Base-by-base conservation (phyloP, 2,797 vertebrate genomes). In the Galago senegalensis region DNA sequence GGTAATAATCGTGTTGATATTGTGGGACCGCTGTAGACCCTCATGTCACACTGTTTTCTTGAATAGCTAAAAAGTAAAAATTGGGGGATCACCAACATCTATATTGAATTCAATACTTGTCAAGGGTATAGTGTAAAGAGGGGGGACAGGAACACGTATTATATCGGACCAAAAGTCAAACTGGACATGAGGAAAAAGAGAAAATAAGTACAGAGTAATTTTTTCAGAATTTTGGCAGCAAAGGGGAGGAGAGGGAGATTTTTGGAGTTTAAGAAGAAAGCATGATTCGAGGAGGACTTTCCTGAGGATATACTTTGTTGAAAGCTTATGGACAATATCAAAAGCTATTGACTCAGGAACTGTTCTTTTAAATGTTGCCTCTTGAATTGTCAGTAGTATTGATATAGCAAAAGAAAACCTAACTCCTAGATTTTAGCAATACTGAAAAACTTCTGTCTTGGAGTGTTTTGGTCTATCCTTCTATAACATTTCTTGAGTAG, bases 331-430 rank as follows among this genome's bases (percentile, higher is more conserved):
- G 12, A 14, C 53, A 77, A 43, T 27, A 95, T 43, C 72, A 60
- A 75, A 87, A 92, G 14, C 37, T 95, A 27, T 63, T 87, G 31
- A 85, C 34, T 61, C 79, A 80, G 79, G 65, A 86, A 95, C 87
- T 97, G 82, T 90, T 46, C 60, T 95, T 97, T 97, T 97, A 96
- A 96, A 94, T 96, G 69, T 94, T 95, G 60, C 49, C 75, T 97
- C 67, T 95, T 94, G 67, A 93, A 82, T 98, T 97, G 92, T 96
- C 96, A 98, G 65, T 85, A 94, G 80, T 88, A 92, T 97, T 97
- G 96, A 97, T 97, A 98, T 96, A 97, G 93, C 96, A 97, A 97
- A 97, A 93, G 88, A 97, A 98, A 98, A 96, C 85, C 53, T 95
- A 96, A 69, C 94, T 94, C 94, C 85, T 95, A 97, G 81, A 93